Base-by-base conservation (phyloP, 2,797 vertebrate species). In the Macroramphosus scolopax region DNA sequence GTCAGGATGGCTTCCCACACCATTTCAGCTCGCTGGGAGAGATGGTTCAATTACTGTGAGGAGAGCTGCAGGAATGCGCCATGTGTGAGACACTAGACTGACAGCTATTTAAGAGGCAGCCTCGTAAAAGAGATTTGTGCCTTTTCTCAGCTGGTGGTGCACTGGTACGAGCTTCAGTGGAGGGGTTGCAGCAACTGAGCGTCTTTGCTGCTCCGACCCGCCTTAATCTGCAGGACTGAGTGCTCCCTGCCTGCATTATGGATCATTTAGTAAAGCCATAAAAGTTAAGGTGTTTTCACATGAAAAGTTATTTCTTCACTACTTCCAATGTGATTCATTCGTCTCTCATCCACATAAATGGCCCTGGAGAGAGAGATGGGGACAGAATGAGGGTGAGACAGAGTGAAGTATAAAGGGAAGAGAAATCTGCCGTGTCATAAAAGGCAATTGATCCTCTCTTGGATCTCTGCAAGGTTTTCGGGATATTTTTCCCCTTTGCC, bases 91-190 rank as follows among this genome's bases (percentile, higher is more conserved):
- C 86, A 72, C 80, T 61, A 78, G 88, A 90, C 87, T 90, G 89
- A 89, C 89, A 89, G 88, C 86, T 84, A 87, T 89, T 90, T 89
- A 91, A 91, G 83, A 88, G 83, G 81, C 66, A 59, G 72, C 53
- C 77, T 89, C 86, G 80, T 92, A 90, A 91, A 91, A 83, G 74
- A 90, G 90, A 91, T 92, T 91, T 91, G 89, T 90, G 82, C 78
- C 72, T 26, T n/a, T 41, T 77, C 73, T 84, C 68, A 69, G 73
- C 77, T 63, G 78, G 70, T 60, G 68, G 37, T 8, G 62, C 52
- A 65, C 74, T 63, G 62, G 68, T 44, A 50, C 13, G 35, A 51
- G 68, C 63, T 46, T 64, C 68, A 48, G 52, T 22, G 56, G 59
- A 63, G 59, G 63, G 67, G 70, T 68, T 63, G 53, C 63, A n/a